Evolutionary conservation across 2,888 invertebrate genomes (phyloP), one percentile per base, ranked within the genome.

Genomic region (Blastobasis adustella): DNA sequence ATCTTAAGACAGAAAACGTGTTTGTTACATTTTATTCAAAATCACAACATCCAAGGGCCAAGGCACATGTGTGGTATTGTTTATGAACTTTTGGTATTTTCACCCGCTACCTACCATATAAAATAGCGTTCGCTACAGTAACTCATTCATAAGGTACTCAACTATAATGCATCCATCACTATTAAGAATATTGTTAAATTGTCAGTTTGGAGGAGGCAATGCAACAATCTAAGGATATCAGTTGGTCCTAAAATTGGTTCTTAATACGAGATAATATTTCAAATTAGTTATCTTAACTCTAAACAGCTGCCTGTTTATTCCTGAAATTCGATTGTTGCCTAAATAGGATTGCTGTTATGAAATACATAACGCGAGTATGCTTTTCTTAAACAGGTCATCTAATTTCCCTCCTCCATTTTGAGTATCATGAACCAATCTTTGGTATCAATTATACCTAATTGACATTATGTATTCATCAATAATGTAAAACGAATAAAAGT

Each of bases 51-150:
- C 67, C 71, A 74, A 79, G 76, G 81, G 79, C 79, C 73, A 87
- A 87, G 87, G 87, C 87, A 87, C 87, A 77, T 76, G 71, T 76
- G 76, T 84, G 82, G 76, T 77, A 73, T 73, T 71, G 69, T 67
- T 65, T 66, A 66, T 64, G 69, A 71, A 68, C 67, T 64, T 65
- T 60, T 61, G 62, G 66, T 68, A 69, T 68, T 66, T 67, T 71
- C 69, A 72, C 76, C 74, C 74, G 65, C 67, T 73, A 74, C 57
- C 66, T 76, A 74, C 61, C 58, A 61, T 49, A 46, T 40, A 45
- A 45, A 43, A 51, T 39, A 44, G 52, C 57, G 48, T 52, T 60
- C 62, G 51, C 56, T 62, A 60, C 57, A 54, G 46, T 57, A 53
- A 58, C 49, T 49, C 44, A 54, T 58, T 54, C 49, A 54, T 51